Evolutionary conservation across 2,888 invertebrate genomes (phyloP), one percentile per base, ranked within the genome.

Genomic region (Pocota personata): DNA sequence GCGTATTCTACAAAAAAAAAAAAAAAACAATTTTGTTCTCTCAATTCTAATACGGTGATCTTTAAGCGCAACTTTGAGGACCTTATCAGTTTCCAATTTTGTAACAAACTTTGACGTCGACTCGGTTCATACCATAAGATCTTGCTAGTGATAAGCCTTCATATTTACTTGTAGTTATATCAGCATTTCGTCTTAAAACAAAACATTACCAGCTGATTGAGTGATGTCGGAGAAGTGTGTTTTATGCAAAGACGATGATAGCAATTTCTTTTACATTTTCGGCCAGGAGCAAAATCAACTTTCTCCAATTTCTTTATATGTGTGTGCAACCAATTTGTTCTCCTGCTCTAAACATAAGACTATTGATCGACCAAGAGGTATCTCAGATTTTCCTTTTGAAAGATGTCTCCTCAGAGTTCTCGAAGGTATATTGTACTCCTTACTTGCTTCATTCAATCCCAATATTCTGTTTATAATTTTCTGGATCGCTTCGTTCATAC

Each of bases 261-360:
- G n/a, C n/a, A n/a, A n/a, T n/a, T n/a, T n/a, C n/a, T n/a, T n/a
- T n/a, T n/a, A n/a, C n/a, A n/a, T n/a, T n/a, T n/a, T n/a, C n/a
- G n/a, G n/a, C n/a, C n/a, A n/a, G 24, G 35, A 35, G 66, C 50
- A 21, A 30, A 55, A 46, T 19, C 32, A n/a, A 46, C 43, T 46
- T 69, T 57, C 1, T 57, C 30, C 14, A 69, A 43, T 43, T 43
- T 66, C 2, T 48, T 16, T 21, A 55, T 69, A 16, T n/a, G n/a
- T n/a, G n/a, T 69, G 67, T 1, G 12, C 12, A 40, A 69, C 52
- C 30, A 69, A 27, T 55, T 40, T 52, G 27, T 67, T 67, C 27
- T 52, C 60, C 14, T 43, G 60, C n/a, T 60, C 43, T 5, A 43
- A 24, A 1, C 7, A 40, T 14, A 60, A n/a, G 35, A 21, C 16